Base-by-base conservation (phyloP, 1,140 invertebrate species). In the Saccostrea cuccullata region DNA sequence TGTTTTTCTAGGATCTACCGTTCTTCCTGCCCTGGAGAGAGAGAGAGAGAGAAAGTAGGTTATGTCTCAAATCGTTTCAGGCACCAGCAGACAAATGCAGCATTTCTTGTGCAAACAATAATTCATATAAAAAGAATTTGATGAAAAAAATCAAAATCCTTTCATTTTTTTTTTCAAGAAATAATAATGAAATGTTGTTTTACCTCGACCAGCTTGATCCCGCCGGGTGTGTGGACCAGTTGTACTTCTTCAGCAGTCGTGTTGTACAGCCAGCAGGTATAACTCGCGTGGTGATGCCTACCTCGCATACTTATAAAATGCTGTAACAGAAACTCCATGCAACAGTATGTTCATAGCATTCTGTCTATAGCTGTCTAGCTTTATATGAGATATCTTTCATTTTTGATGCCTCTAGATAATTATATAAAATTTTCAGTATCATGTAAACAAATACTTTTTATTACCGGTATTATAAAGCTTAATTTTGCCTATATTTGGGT, bases 211-310 rank as follows among this genome's bases (percentile, higher is more conserved):
- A 77, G 4, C 36, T 77, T 77, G 9, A 77, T 12, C 15, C 70
- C 70, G 70, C 26, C 30, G 5, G 23, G 70, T 15, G 23, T 15
- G 15, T 77, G 70, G 3, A 36, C 70, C 26, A 30, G 26, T 36
- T 26, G 26, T 30, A 11, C 26, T 30, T 77, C 70, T 36, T 77
- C 70, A 15, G 26, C 30, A 5, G 70, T 77, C 70, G 70, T 36
- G 70, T 77, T 77, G 70, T 77, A 77, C 70, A 77, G 15, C 70
- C 70, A 77, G 15, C 70, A 77, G 1, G 70, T 77, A 5, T 30
- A 13, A 30, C 9, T 11, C 26, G 8, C 13, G 9, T 77, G 70
- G 23, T 30, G 70, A 17, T 0, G 1, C 11, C 70, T 26, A 30
- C 26, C 70, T 30, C 11, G 30, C 70, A 77, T 77, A 26, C 23